A percentile compares a stretch with the other conserved stretches of the same genome.
phyloP scores from a whole-genome alignment of 2,888 invertebrate species.

The Orchestes rusci region DNA sequence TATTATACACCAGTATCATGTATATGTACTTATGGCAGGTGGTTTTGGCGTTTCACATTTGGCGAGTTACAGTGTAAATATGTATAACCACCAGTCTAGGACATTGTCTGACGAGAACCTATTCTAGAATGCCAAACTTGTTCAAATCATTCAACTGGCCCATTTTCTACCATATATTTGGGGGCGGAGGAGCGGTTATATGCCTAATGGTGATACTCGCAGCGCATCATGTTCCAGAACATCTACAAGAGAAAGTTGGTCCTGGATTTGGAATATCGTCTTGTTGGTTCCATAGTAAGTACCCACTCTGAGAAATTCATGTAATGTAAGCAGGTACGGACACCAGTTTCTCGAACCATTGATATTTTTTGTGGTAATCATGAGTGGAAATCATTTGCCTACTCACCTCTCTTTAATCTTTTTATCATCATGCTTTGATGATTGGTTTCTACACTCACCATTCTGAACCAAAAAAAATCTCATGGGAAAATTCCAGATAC shows the following conservation, averaged over 20 bases:
- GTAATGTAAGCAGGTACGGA: no score
- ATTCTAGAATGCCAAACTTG: not conserved
- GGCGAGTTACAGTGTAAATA: not conserved
- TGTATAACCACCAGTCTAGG: not conserved
- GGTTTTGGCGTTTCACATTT: not conserved
- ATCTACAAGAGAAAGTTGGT: not conserved
- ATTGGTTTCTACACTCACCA: no score
- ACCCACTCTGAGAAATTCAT: no score
- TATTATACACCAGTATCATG: not conserved
- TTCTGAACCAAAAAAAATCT: no score
- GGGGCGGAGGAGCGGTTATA: not conserved
- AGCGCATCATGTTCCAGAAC: not conserved
- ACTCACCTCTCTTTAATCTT: no score
- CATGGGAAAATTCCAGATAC: no score
- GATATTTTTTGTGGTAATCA: no score
- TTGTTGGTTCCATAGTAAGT: not conserved
- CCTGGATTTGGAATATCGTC: not conserved
- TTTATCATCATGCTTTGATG: no score
- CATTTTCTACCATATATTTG: not conserved
- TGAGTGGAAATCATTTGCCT: no score
- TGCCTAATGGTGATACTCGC: not conserved
- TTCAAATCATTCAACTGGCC: not conserved
- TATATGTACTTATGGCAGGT: not conserved
- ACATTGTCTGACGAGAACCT: not conserved
- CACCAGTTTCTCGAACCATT: no score